phyloP scores from a whole-genome alignment of 2,888 invertebrate species.

The Torymus aiolomorphi region DNA sequence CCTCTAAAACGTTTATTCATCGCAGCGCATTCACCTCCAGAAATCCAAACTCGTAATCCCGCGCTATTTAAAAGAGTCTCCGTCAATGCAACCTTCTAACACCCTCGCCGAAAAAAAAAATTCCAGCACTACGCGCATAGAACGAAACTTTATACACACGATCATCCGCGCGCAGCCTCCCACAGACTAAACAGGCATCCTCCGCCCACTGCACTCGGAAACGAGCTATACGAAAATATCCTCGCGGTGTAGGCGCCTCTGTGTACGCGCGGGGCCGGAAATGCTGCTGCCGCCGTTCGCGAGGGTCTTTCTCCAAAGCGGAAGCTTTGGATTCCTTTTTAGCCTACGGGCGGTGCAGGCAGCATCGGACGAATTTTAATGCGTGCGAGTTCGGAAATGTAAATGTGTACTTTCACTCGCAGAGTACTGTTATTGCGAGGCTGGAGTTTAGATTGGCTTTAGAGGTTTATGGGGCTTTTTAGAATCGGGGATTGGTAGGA shows the following conservation, averaged over 20 bases:
- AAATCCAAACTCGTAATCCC: neutral
- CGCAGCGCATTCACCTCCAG: neutral
- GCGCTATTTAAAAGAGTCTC: neutral
- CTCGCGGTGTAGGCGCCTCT: conserved; percentile 7
- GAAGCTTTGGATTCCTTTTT: neutral
- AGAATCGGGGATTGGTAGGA: no score
- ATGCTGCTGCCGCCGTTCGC: conserved; percentile 17
- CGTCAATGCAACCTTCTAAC: neutral
- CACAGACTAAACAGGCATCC: conserved; percentile 35
- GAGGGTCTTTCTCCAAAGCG: conserved; percentile 22
- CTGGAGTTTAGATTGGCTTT: no score
- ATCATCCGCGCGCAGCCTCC: no score
- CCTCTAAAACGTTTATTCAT: conserved; percentile 4
- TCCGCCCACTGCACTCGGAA: conserved; percentile 20
- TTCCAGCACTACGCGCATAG: neutral
- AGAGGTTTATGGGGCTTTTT: no score
- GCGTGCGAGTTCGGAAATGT: no score
- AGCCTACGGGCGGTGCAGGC: no score
- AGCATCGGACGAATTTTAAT: neutral
- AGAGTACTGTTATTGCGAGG: no score
- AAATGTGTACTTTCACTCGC: no score
- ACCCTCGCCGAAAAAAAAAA: neutral
- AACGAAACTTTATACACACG: conserved; percentile 11
- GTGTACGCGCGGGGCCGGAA: conserved; percentile 30
- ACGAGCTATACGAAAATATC: conserved; percentile 41